These are phyloP conservation scores for Tenthredo scrophulariae DNA, from an alignment of 2,888 invertebrate genomes.

Conservation along the genomic window DNA sequence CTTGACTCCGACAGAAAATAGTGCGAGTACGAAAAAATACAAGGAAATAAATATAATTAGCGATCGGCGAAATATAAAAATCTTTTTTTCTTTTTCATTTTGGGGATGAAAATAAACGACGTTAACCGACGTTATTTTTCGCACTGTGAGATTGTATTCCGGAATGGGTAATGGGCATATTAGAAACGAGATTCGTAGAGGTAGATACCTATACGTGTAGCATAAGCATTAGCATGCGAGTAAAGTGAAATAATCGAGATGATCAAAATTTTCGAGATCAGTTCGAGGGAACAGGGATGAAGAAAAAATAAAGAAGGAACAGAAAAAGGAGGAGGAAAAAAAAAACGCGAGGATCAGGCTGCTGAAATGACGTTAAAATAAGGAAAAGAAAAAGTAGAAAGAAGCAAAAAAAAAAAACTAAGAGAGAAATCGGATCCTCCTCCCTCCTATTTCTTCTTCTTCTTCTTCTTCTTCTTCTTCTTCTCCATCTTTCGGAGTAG, in stretches of 20 bases:
- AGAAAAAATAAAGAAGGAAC: background rate
- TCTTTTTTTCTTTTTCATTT: background rate
- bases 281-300: conserved; percentile 1
- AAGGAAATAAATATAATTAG: background rate
- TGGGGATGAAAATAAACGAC: background rate
- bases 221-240: conserved; percentile 72
- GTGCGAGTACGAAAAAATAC: background rate
- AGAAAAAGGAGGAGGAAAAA: conserved; percentile 58
- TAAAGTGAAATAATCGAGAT: conserved; percentile 53
- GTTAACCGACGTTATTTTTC: background rate
- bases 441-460: background rate
- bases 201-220: background rate
- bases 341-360: conserved; percentile 57
- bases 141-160: background rate
- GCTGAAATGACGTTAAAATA: background rate
- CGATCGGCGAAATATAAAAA: background rate
- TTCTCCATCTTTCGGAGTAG: background rate
- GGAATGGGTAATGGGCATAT: no score
- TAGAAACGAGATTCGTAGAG: no score
- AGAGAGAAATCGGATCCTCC: conserved; percentile 43
- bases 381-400: conserved; percentile 64
- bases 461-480: background rate
- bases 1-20: background rate
- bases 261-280: conserved; percentile 45
- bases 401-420: conserved; percentile 67